A percentile compares a stretch with the other conserved stretches of the same genome.
Conservation (phyloP, 2,888 invertebrate genomes). For the Drosophila mimetica region DNA sequence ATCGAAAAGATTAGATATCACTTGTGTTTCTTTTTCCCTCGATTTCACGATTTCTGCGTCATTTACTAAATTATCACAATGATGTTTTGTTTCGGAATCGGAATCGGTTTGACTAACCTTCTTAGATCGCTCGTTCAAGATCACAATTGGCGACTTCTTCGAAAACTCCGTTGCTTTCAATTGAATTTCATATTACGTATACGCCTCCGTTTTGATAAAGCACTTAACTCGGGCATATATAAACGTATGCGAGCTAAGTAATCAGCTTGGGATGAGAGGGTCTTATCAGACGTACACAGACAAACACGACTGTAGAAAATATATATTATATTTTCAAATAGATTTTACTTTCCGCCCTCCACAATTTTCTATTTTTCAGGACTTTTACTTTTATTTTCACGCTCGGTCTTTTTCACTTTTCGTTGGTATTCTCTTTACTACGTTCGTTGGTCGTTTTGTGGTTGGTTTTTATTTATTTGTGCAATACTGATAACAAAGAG, state of each 20-base stretch:
- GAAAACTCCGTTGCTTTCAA: conserved; percentile 18
- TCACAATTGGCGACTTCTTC: conserved; percentile 15
- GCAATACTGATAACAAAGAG: conserved; percentile 70
- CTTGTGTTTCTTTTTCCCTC: conserved; percentile 15
- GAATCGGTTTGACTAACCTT: conserved; percentile 34
- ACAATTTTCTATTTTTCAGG: conserved; percentile 27
- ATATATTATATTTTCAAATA: neutral
- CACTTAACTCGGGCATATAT: conserved; percentile 37
- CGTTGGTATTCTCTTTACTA: conserved; percentile 15
- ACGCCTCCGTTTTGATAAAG: conserved; percentile 52
- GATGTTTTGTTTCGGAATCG: conserved; percentile 31
- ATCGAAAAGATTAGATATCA: conserved; percentile 50
- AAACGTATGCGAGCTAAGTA: conserved; percentile 11
- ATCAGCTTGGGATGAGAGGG: conserved; percentile 33
- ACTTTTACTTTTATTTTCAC: conserved; percentile 33
- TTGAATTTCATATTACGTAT: conserved; percentile 61
- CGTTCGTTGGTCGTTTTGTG: conserved; percentile 32
- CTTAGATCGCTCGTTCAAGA: neutral
- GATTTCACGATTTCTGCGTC: conserved; percentile 64
- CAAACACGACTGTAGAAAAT: conserved; percentile 6
- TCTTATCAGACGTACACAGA: conserved; percentile 24
- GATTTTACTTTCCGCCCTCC: conserved; percentile 11
- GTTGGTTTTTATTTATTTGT: conserved; percentile 27
- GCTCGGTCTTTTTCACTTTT: conserved; percentile 37
- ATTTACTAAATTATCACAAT: conserved; percentile 71